Conservation (phyloP, 2,888 invertebrate genomes). For the Panzeria rudis region DNA sequence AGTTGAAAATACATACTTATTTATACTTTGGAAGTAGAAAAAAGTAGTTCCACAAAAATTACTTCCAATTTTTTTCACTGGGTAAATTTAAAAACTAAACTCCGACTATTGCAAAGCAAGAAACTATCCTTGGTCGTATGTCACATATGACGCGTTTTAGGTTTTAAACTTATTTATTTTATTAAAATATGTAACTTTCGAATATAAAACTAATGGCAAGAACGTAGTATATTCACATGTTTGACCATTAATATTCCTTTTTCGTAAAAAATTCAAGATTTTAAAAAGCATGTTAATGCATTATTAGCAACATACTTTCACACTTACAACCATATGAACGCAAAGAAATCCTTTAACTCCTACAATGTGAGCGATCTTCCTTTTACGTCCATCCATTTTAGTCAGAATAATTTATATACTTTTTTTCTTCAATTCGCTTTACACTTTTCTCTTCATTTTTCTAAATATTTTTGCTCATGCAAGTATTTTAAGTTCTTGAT, state of each 20-base stretch:
- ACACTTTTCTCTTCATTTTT: constrained; percentile 24
- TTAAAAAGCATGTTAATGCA: constrained; percentile 40
- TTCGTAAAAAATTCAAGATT: background rate
- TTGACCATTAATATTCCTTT: constrained; percentile 32
- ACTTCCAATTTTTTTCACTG: too few species aligned
- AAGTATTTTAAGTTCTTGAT: constrained; percentile 28
- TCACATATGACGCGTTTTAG: too few species aligned
- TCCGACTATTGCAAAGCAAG: too few species aligned
- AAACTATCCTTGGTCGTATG: too few species aligned
- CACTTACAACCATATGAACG: background rate
- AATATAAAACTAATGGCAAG: background rate
- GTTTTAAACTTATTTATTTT: too few species aligned
- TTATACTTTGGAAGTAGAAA: too few species aligned
- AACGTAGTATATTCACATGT: background rate
- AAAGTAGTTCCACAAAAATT: too few species aligned
- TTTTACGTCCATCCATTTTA: constrained; percentile 36
- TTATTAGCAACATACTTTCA: constrained; percentile 34
- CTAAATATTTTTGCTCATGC: background rate
- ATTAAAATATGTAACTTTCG: too few species aligned
- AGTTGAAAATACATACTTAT: too few species aligned
- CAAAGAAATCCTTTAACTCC: constrained; percentile 29
- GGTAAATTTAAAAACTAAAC: too few species aligned
- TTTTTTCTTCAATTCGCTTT: constrained; percentile 2
- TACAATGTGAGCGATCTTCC: constrained; percentile 6
- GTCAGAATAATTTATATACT: constrained; percentile 26